Base-by-base conservation (phyloP, 2,113 vertebrate genomes). In the Albula glossodonta region DNA sequence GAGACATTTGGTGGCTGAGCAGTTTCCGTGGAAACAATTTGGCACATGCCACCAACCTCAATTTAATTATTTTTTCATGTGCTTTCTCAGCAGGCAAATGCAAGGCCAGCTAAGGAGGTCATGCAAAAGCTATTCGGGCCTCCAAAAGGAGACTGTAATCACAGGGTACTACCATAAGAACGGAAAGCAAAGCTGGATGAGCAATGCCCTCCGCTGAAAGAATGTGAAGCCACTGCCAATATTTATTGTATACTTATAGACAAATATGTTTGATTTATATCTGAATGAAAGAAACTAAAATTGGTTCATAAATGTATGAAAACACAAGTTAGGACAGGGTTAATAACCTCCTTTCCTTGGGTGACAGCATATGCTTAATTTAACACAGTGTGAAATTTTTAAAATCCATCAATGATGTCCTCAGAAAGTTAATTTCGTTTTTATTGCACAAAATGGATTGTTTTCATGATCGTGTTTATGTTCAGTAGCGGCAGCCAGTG, bases 31-130 rank as follows among this genome's bases (percentile, higher is more conserved):
- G 89, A 89, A 91, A 90, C 88, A 83, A 92, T 93, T 92, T 90
- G 84, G 82, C 85, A 77, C 81, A 89, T 66, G 81, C 80, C 84
- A 86, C 87, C 83, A 88, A 90, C 90, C 90, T 85, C 87, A 87
- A 78, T 82, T 50, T 87, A 91, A 92, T 91, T 81, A 70, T 87
- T 92, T 91, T 87, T 85, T 74, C 50, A 84, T 88, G 91, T 89
- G 93, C 91, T 92, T 89, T 91, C 90, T 92, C 92, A 66, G 86
- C 88, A 88, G 87, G 87, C 84, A 89, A 91, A 94, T 88, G 87
- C 88, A 88, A 93, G 91, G 86, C 88, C 87, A 87, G 81, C 66
- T n/a, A 78, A 70, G 86, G n/a, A 80, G 78, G 83, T 88, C 90
- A 81, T 90, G 89, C 90, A 90, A 90, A 91, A 88, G 66, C 51